Conservation (phyloP, 1,140 invertebrate genomes). For the Mercenaria mercenaria region DNA sequence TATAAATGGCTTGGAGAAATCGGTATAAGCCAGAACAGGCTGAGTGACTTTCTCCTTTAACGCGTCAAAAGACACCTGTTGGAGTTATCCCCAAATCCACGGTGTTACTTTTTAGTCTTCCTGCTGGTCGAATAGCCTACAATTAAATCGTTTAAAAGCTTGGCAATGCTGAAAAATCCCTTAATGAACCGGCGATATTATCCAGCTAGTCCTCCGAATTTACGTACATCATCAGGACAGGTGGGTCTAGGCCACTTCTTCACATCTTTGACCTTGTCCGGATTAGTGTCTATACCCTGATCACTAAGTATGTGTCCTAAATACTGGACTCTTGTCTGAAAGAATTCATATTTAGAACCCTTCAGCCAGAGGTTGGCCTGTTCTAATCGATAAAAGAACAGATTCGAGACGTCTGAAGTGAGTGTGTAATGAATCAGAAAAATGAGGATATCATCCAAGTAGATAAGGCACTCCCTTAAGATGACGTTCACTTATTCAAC, state of each 20-base stretch:
- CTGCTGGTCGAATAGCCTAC: neutral
- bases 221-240: neutral
- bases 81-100: neutral
- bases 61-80: neutral
- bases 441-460: neutral
- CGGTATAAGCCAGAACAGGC: neutral
- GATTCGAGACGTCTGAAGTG: neutral
- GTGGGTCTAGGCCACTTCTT: neutral
- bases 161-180: neutral
- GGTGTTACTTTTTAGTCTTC: neutral
- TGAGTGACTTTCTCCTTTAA: neutral
- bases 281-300: neutral
- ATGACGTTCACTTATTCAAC: neutral
- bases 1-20: slow-evolving; percentile 12
- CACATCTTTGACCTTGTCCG: neutral
- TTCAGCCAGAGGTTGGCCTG: neutral
- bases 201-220: neutral
- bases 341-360: neutral
- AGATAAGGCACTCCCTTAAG: neutral
- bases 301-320: neutral
- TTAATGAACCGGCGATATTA: neutral
- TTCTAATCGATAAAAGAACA: neutral
- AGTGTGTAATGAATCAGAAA: neutral
- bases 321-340: neutral
- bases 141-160: neutral